Base-by-base conservation (phyloP, 2,888 invertebrate genomes). In the Drosophila paramelanica region DNA sequence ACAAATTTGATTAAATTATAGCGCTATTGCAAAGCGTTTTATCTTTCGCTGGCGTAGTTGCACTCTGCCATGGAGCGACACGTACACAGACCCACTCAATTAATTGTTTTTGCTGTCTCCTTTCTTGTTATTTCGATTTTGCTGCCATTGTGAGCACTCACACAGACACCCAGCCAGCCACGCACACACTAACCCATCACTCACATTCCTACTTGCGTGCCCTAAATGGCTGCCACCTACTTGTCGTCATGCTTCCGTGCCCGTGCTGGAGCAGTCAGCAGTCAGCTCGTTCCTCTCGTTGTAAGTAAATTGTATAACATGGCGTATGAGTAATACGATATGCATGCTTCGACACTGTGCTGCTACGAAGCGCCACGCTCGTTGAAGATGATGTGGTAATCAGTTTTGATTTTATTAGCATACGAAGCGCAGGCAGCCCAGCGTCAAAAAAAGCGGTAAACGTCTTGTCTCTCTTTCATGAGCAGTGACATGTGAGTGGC, bases 1-100 rank as follows among this genome's bases (percentile, higher is more conserved):
- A 86, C 86, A 86, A 86, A 89, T 89, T 89, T 86, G 86, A 86
- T 86, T 86, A 86, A 89, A 89, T 86, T 85, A 86, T 89, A 79
- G 79, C 77, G 88, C 89, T 75, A 87, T 85, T 81, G 89, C 85
- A 87, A 81, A 85, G 68, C 89, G 81, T 87, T 85, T 85, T 87
- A 87, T 85, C 84, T 89, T 78, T 67, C 64, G 84, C 67, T 67
- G 75, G 42, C 77, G 75, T 59, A 78, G 74, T 73, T 76, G 88
- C 83, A 85, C 71, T 83, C 62, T 58, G 74, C 64, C 69, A 50
- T 65, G 66, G 64, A 45, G 33, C 53, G 73, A 69, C 73, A 70
- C 80, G 82, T 81, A 61, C 72, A 60, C 55, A 47, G 75, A 67
- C 67, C 74, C 77, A 82, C 80, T 86, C 87, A 86, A 83, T 84